phyloP scores from a whole-genome alignment of 2,888 invertebrate genomes.

The Marasmarcha lunaedactyla region DNA sequence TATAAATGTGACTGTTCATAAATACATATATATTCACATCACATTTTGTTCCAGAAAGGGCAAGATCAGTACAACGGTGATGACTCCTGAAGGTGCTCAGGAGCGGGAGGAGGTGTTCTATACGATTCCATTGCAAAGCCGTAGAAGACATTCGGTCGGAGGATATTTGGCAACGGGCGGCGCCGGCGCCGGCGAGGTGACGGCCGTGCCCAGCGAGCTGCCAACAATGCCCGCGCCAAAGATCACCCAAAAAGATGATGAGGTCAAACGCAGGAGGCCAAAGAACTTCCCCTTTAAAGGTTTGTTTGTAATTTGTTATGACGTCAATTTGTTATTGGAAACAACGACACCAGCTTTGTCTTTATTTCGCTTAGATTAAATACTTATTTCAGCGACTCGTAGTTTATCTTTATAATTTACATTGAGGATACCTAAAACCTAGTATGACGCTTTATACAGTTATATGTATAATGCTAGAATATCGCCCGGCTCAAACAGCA shows the following conservation, averaged over 20 bases:
- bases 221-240: slow-evolving; percentile 65
- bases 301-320: slow-evolving; percentile 18
- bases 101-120: slow-evolving; percentile 75
- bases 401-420: too few species aligned
- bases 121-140: slow-evolving; percentile 57
- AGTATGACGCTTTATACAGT: too few species aligned
- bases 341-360: neutral
- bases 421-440: too few species aligned
- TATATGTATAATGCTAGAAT: too few species aligned
- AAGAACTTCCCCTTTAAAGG: slow-evolving; percentile 59
- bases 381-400: too few species aligned
- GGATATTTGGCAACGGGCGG: slow-evolving; percentile 68
- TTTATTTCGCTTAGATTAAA: neutral
- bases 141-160: slow-evolving; percentile 76
- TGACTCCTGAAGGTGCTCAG: slow-evolving; percentile 43
- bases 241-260: slow-evolving; percentile 42
- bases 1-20: too few species aligned
- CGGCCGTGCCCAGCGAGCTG: slow-evolving; percentile 63
- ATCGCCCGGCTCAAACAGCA: too few species aligned
- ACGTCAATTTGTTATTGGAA: neutral
- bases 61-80: slow-evolving; percentile 46
- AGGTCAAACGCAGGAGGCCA: slow-evolving; percentile 47
- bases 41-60: slow-evolving; percentile 36
- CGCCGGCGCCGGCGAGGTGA: slow-evolving; percentile 41
- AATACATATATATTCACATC: too few species aligned